Evolutionary conservation across 1,140 invertebrate genomes (phyloP).

Genomic region (Drosophila suzukii): DNA sequence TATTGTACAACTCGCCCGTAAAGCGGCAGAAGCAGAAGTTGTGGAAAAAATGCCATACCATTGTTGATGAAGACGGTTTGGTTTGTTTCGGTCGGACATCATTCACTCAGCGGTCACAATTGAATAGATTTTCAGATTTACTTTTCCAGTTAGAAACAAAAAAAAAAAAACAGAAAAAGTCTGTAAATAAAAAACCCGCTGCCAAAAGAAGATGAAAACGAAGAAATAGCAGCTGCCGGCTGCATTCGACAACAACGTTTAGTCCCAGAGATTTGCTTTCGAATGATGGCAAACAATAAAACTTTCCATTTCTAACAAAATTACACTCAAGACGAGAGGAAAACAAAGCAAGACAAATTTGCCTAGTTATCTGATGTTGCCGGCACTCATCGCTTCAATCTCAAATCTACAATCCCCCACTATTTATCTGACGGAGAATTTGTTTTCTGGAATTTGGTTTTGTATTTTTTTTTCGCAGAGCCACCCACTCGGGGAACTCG

Average conservation of each 20-base stretch:
- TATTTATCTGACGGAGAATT: constrained; percentile 26
- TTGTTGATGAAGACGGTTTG: constrained; percentile 29
- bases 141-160: constrained; percentile 66
- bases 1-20: constrained; percentile 42
- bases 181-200: constrained; percentile 11
- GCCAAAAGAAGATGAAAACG: constrained; percentile 22
- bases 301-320: constrained; percentile 81
- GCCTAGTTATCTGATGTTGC: constrained; percentile 60
- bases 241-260: constrained; percentile 70
- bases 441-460: constrained; percentile 41
- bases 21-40: constrained; percentile 18
- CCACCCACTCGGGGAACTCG: constrained; percentile 32
- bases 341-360: constrained; percentile 73
- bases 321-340: constrained; percentile 46
- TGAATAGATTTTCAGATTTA: constrained; percentile 67
- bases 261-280: constrained; percentile 71
- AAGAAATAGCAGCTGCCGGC: constrained; percentile 41
- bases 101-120: constrained; percentile 52
- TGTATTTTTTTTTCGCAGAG: constrained; percentile 10
- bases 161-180: constrained; percentile 13
- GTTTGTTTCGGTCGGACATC: neutral
- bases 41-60: constrained; percentile 20
- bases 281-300: constrained; percentile 70
- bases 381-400: constrained; percentile 22
- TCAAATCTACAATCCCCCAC: constrained; percentile 1